Conservation (phyloP, 2,113 vertebrate species). For the Sinocyclocheilus grahami region DNA sequence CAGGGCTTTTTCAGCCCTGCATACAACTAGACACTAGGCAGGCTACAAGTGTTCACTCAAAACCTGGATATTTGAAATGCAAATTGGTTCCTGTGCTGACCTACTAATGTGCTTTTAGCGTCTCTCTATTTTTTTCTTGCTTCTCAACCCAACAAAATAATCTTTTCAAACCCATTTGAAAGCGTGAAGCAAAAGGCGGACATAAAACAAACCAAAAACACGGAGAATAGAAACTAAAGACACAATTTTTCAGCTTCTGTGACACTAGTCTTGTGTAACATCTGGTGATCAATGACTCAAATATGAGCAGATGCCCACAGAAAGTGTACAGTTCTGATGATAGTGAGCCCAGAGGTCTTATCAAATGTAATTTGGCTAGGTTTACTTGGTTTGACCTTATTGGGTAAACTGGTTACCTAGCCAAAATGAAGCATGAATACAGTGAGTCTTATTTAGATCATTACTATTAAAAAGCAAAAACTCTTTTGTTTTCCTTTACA, state of each 20-base stretch:
- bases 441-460: not conserved
- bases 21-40: not conserved
- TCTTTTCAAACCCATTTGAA: not conserved
- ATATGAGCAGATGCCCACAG: not conserved
- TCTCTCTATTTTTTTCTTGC: not conserved
- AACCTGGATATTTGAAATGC: constrained; percentile 43
- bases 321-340: not conserved
- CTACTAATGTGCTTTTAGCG: constrained; percentile 20
- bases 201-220: not conserved
- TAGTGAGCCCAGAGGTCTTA: not conserved
- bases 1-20: constrained; percentile 23
- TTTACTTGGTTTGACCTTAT: not conserved
- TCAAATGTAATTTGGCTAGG: not conserved
- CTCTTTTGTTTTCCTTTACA: not conserved
- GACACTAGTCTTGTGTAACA: not conserved
- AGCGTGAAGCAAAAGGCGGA: too few relatives aligned
- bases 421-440: not conserved
- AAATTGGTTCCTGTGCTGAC: constrained; percentile 28
- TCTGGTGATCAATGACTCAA: not conserved
- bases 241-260: not conserved
- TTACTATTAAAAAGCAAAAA: not conserved
- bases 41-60: constrained; percentile 3
- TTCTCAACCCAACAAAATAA: not conserved
- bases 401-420: not conserved
- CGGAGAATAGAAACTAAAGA: not conserved